A percentile compares a stretch with the other conserved stretches of the same genome.
Conservation (phyloP, 30 jellyfish, hydroid and myxozoan genomes). For the Pelagia noctiluca region DNA sequence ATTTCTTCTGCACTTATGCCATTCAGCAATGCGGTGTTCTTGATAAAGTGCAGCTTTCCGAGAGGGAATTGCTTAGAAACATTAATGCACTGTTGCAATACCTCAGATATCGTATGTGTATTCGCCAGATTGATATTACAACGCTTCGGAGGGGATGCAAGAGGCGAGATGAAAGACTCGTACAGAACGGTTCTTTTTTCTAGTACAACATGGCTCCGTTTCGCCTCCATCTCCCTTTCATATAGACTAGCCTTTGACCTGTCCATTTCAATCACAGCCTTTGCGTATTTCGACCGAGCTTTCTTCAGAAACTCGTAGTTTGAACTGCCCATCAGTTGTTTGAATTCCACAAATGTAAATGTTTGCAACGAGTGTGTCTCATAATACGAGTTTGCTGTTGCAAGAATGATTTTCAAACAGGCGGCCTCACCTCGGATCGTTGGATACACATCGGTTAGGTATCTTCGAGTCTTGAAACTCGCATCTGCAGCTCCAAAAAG, state of each 20-base stretch:
- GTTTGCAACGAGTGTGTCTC: neutral
- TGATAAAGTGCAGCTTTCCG: neutral
- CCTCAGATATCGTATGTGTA: neutral
- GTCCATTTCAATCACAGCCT: neutral
- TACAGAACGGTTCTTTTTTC: neutral
- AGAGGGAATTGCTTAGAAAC: neutral
- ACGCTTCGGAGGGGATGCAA: neutral
- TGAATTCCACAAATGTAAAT: neutral
- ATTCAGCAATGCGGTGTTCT: neutral
- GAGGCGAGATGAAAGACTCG: neutral
- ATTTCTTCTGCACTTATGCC: neutral
- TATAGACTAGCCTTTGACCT: neutral
- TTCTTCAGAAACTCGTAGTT: neutral
- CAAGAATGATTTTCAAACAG: neutral
- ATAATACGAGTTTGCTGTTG: neutral
- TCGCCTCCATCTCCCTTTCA: neutral
- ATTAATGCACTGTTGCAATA: neutral
- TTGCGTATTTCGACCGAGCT: neutral
- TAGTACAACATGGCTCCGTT: neutral
- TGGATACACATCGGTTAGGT: slow-evolving; percentile 1
- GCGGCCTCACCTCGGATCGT: neutral
- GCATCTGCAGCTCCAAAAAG: neutral
- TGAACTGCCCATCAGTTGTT: neutral
- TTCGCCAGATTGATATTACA: neutral
- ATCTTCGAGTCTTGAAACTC: neutral